Base-by-base conservation (phyloP, 2,113 vertebrate genomes). In the Ceratotherium simum region DNA sequence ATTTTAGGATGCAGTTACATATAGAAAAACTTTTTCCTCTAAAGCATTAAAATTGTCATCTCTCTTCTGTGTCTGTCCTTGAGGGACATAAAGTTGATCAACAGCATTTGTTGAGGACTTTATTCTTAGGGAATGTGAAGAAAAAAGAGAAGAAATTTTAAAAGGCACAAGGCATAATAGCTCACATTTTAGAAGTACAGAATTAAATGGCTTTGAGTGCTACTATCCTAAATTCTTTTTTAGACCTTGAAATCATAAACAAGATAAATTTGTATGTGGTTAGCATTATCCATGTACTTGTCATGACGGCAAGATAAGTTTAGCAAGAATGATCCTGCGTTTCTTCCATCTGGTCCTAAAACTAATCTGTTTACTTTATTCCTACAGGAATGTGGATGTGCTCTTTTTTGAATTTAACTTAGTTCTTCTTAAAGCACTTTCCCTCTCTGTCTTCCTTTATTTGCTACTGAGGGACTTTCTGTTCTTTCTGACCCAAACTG, bases 11-110 rank as follows among this genome's bases (percentile, higher is more conserved):
- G 80, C 46, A 46, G 58, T 82, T 78, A 80, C 17, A 11, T 10
- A 80, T 0, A 65, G 67, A 73, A 81, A 73, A 94, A 36, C 1
- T 25, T 39, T 94, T 87, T 76, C 27, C 51, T 54, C 70, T 46
- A 51, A 92, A 81, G 51, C 79, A 87, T 48, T 83, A 58, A 82
- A 92, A 87, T 58, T 69, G 42, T 51, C 75, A 29, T 87, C 33
- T 80, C 83, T 96, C 27, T 90, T 87, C 69, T 83, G 2, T 33
- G 39, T 80, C 87, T 96, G 36, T 84, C 83, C 89, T 91, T 83
- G 64, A 90, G 80, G 39, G 21, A 87, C 36, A 54, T 31, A 58
- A 92, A 46, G 33, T 82, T 94, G 75, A 86, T 92, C 39, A 58
- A 76, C n/a, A 29, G 23, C 31, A 51, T 90, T 92, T 58, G 12